Conservation (phyloP, 1,140 invertebrate genomes). For the Ridgeia piscesae region DNA sequence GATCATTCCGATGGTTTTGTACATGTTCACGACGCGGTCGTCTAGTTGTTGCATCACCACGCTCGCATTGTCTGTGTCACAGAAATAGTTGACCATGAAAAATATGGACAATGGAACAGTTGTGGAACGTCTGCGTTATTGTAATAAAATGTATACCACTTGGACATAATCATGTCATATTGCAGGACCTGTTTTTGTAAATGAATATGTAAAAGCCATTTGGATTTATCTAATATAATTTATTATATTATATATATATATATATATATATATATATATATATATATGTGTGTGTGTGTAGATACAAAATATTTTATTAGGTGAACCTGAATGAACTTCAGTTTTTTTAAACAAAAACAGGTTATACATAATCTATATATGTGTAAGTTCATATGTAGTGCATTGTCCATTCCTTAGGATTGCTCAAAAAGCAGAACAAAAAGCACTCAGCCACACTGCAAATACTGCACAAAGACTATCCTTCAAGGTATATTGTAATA, state of each 20-base stretch:
- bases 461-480: too few species aligned
- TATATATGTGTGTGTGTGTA: too few species aligned
- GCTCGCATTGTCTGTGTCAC: slow-evolving; percentile 25
- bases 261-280: not conserved
- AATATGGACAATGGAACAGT: not conserved
- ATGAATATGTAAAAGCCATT: not conserved
- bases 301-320: too few species aligned
- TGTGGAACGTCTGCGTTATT: not conserved
- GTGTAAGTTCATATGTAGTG: too few species aligned
- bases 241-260: not conserved
- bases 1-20: slow-evolving; percentile 84
- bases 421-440: too few species aligned
- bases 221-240: too few species aligned
- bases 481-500: too few species aligned
- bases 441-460: too few species aligned
- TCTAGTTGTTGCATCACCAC: slow-evolving; percentile 39
- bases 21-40: slow-evolving; percentile 59
- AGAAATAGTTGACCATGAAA: not conserved
- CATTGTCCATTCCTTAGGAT: too few species aligned
- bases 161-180: not conserved
- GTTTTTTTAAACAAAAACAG: too few species aligned
- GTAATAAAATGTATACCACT: not conserved
- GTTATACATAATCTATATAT: too few species aligned
- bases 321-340: too few species aligned
- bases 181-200: not conserved